Base-by-base conservation (phyloP, 2,113 vertebrate genomes). In the Apaloderma vittatum region DNA sequence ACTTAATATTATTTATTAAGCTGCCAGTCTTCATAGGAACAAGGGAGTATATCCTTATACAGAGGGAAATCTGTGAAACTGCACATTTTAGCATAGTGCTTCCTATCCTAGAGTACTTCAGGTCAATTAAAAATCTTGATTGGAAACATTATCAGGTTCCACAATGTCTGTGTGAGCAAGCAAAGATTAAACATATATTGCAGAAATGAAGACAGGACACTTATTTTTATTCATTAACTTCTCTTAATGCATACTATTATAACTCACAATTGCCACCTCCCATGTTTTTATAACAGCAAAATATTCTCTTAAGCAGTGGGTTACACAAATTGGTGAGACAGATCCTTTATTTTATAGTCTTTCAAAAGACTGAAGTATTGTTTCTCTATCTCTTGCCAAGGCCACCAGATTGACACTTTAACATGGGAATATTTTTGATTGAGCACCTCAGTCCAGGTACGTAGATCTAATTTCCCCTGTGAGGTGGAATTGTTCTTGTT, bases 401-500 rank as follows among this genome's bases (percentile, higher is more conserved):
- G 55, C 15, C 86, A 71, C 18, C 32, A 46, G 62, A 87, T 12
- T 30, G 74, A 91, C 73, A 76, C 27, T 93, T 77, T 40, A 86
- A 84, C 20, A 73, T 0, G 4, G 43, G 52, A 93, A 59, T 83
- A 76, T 61, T 92, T 91, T 67, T 3, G 0, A 83, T 91, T 77
- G 93, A 80, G 43, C 30, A 52, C 57, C 40, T 93, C 57, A 75
- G 88, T 68, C 52, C 72, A 73, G 63, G 73, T 82, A 37, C 43
- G 48, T 12, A 82, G 63, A 85, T 22, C 40, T 72, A 37, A 93
- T 86, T 84, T 91, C 43, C 46, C 54, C n/a, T 48, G 46, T 59
- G 75, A 92, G 40, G 72, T 36, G 45, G 86, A 96, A 79, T 15
- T 54, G 20, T 54, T 97, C 84, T 87, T 89, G 11, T 21, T 96